These are phyloP conservation scores for Romanogobio albipinnatus DNA, from an alignment of 2,113 vertebrate genomes.

Conservation along the genomic window DNA sequence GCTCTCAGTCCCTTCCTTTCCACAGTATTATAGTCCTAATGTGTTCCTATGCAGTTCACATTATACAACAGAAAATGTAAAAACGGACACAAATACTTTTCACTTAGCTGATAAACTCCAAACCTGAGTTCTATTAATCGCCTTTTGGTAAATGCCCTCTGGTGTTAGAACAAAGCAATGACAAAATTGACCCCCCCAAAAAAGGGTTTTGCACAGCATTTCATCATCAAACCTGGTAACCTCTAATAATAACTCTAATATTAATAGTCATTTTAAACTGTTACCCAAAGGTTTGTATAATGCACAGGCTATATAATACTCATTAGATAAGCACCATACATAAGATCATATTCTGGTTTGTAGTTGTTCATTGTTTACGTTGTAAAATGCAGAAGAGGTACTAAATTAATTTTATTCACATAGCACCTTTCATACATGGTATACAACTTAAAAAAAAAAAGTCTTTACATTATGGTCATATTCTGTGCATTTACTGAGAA, in stretches of 20 bases:
- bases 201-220: background rate
- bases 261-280: background rate
- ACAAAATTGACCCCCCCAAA: background rate
- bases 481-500: conserved; percentile 1
- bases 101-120: background rate
- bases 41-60: background rate
- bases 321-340: background rate
- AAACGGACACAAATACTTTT: background rate
- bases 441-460: background rate
- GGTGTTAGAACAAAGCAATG: background rate
- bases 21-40: background rate
- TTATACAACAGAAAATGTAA: background rate
- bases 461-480: background rate
- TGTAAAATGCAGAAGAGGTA: background rate
- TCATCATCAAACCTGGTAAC: background rate
- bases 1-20: background rate
- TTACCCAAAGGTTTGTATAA: background rate
- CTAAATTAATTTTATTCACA: background rate
- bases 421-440: background rate
- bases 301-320: background rate
- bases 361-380: background rate
- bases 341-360: background rate
- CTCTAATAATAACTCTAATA: background rate
- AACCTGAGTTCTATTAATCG: background rate
- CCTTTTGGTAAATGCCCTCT: conserved; percentile 34